Conservation (phyloP, 1,140 invertebrate species). For the Neuroterus valhalla region DNA sequence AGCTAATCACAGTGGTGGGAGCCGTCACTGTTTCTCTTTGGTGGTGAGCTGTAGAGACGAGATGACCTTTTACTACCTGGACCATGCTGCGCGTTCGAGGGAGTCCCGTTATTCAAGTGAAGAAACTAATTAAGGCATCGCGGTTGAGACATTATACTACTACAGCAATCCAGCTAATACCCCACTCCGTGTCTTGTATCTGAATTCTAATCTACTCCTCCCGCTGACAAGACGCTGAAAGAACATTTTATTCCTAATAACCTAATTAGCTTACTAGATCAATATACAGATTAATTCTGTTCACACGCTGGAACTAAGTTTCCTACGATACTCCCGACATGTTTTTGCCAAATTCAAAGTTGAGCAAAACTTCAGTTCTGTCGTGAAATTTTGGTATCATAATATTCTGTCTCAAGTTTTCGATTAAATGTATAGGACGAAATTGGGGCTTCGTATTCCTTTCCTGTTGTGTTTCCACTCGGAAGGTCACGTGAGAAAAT, state of each 20-base stretch:
- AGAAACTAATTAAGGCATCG: conserved; percentile 47
- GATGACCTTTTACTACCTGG: conserved; percentile 51
- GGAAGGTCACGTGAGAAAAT: conserved; percentile 62
- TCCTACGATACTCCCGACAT: too few species aligned
- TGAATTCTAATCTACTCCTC: not conserved
- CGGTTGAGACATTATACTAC: not conserved
- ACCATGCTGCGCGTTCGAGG: conserved; percentile 49
- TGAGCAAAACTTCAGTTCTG: too few species aligned
- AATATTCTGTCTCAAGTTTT: too few species aligned
- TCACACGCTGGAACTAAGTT: too few species aligned
- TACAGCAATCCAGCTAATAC: not conserved
- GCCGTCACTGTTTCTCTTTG: conserved; percentile 42
- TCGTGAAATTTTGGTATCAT: too few species aligned
- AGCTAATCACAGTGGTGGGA: conserved; percentile 62
- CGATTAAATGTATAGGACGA: conserved; percentile 5
- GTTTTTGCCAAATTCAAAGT: too few species aligned
- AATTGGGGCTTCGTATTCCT: not conserved
- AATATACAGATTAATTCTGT: too few species aligned
- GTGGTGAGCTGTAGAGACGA: conserved; percentile 47
- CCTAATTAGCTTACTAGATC: too few species aligned
- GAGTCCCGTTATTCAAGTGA: conserved; percentile 36
- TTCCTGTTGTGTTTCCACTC: conserved; percentile 38
- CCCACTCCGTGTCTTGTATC: not conserved
- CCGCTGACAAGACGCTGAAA: too few species aligned
- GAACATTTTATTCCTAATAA: too few species aligned